Evolutionary conservation across 1,140 invertebrate species (phyloP).

Genomic region (Zaprionus vittiger): DNA sequence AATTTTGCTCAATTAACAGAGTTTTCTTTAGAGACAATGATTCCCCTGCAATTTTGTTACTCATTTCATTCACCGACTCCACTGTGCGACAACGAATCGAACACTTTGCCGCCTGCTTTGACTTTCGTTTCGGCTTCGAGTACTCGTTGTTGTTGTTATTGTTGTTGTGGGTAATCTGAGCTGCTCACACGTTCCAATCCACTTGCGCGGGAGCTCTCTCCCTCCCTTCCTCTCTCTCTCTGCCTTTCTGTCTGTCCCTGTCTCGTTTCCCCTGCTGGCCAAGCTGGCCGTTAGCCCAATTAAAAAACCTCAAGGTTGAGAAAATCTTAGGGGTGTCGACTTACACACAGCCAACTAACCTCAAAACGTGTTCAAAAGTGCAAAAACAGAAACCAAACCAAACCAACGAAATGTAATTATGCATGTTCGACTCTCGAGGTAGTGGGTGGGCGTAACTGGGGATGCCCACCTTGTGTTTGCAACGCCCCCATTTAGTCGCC

Average conservation of each 20-base stretch:
- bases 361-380: slow-evolving; percentile 74
- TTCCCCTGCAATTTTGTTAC: background rate
- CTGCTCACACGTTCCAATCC: slow-evolving; percentile 55
- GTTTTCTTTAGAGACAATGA: background rate
- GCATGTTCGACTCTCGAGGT: slow-evolving; percentile 14
- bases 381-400: slow-evolving; percentile 37
- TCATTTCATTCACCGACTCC: background rate
- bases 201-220: slow-evolving; percentile 18
- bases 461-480: slow-evolving; percentile 7
- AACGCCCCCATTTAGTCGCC: slow-evolving; percentile 41
- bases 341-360: slow-evolving; percentile 53
- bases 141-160: slow-evolving; percentile 11
- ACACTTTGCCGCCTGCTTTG: slow-evolving; percentile 29
- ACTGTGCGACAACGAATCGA: slow-evolving; percentile 26
- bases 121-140: slow-evolving; percentile 44
- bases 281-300: slow-evolving; percentile 65
- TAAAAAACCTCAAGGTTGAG: slow-evolving; percentile 77
- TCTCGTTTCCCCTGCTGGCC: slow-evolving; percentile 26
- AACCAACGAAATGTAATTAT: slow-evolving; percentile 53
- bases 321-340: slow-evolving; percentile 68
- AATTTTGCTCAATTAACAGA: background rate
- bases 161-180: slow-evolving; percentile 56
- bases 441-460: background rate
- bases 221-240: background rate
- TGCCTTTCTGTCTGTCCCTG: background rate